Conservation (phyloP, 2,113 vertebrate species). For the Ailurus styani region DNA sequence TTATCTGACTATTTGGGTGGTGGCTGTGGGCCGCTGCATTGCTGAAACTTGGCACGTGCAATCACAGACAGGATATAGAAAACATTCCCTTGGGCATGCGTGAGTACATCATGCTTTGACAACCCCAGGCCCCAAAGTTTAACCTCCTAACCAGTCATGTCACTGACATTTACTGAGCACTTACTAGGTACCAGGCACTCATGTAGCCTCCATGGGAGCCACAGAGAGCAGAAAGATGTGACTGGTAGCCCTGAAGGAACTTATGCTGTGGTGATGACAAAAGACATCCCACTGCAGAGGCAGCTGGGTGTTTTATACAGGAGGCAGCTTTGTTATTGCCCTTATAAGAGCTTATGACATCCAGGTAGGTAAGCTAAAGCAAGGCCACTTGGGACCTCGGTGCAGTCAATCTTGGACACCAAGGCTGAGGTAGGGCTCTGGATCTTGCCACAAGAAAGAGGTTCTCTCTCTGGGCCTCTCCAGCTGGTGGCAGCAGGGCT, state of each 20-base stretch:
- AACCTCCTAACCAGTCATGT: not conserved
- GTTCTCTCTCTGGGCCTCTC: not conserved
- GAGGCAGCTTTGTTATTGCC: not conserved
- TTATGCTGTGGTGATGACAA: no score
- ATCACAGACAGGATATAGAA: slow-evolving; percentile 34
- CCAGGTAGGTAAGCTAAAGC: not conserved
- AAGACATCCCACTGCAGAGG: not conserved
- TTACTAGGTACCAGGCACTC: not conserved
- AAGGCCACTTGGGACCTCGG: not conserved
- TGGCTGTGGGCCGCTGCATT: not conserved
- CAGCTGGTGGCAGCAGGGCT: not conserved
- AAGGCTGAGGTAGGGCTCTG: not conserved
- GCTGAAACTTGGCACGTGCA: slow-evolving; percentile 3
- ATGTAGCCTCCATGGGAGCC: not conserved
- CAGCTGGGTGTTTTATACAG: not conserved
- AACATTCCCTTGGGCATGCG: not conserved
- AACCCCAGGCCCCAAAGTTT: not conserved
- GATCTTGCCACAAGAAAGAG: not conserved
- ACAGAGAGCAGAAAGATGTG: not conserved
- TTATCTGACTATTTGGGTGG: slow-evolving; percentile 70
- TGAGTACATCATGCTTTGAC: not conserved
- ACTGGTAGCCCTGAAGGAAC: not conserved
- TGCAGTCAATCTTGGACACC: not conserved
- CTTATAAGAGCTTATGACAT: not conserved
- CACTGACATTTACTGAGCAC: not conserved